Evolutionary conservation across 2,797 vertebrate genomes (phyloP).

Genomic region (Manis javanica): DNA sequence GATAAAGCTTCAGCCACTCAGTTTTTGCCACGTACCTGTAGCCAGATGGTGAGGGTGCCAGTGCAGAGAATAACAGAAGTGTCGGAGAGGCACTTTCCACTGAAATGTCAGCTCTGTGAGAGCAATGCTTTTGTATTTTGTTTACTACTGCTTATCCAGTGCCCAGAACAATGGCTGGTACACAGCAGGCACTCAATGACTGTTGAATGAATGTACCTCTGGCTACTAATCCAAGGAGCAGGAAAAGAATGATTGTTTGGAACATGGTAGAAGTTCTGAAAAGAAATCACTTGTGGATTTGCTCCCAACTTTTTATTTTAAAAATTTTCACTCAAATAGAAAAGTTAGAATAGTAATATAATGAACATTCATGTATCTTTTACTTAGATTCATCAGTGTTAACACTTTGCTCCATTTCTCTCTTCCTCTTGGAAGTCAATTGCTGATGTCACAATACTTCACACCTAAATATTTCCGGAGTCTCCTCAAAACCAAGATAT

Average conservation of each 20-base stretch:
- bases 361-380: neutral
- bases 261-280: neutral
- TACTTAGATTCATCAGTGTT: neutral
- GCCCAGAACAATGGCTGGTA: neutral
- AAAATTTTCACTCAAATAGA: neutral
- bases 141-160: neutral
- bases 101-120: neutral
- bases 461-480: neutral
- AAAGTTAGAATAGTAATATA: neutral
- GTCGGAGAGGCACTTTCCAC: neutral
- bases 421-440: constrained; percentile 23
- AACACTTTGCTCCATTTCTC: neutral
- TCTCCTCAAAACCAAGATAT: neutral
- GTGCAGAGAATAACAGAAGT: neutral
- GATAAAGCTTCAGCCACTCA: neutral
- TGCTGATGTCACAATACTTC: neutral
- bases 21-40: neutral
- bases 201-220: neutral
- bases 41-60: neutral
- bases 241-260: neutral
- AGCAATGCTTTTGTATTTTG: neutral
- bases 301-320: neutral
- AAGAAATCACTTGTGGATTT: neutral
- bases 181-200: neutral
- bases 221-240: neutral